Percentiles rank a stretch among this genome's conserved stretches.
These are phyloP conservation scores for Eremophila alpestris DNA, from an alignment of 2,797 vertebrate species.

Conservation along the genomic window DNA sequence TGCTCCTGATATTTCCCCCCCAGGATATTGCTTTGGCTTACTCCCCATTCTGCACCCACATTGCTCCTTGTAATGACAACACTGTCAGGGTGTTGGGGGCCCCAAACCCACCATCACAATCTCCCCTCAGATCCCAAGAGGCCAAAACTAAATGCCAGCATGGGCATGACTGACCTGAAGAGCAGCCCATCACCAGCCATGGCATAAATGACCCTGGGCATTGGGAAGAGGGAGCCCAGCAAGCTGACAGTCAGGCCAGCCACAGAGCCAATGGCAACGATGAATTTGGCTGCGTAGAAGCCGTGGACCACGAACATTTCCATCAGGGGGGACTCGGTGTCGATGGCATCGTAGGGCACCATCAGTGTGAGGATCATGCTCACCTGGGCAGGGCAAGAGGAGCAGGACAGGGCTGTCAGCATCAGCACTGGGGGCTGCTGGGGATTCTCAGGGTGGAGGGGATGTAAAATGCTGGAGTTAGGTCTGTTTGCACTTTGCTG, in stretches of 20 bases:
- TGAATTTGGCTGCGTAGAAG: constrained; percentile 90
- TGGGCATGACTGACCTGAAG: constrained; percentile 84
- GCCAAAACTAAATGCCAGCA: background rate
- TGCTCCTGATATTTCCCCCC: background rate
- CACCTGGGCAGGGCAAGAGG: constrained; percentile 79
- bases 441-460: too few species aligned
- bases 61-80: background rate
- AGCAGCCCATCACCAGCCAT: constrained; percentile 95
- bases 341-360: constrained; percentile 92
- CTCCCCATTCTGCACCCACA: background rate
- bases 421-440: background rate
- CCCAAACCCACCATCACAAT: fast-evolving
- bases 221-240: constrained; percentile 94
- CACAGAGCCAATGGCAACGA: constrained; percentile 89
- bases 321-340: constrained; percentile 94
- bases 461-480: background rate
- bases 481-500: background rate
- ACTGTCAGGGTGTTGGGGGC: fast-evolving
- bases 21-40: background rate
- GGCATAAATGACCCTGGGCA: constrained; percentile 96
- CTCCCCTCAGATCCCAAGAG: background rate
- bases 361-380: constrained; percentile 94
- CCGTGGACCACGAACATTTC: constrained; percentile 94
- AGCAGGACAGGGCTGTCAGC: background rate
- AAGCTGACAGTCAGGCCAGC: constrained; percentile 93